A percentile compares a stretch with the other conserved stretches of the same genome.
Conservation (phyloP, 1,140 invertebrate species). For the Lepidostoma basale region DNA sequence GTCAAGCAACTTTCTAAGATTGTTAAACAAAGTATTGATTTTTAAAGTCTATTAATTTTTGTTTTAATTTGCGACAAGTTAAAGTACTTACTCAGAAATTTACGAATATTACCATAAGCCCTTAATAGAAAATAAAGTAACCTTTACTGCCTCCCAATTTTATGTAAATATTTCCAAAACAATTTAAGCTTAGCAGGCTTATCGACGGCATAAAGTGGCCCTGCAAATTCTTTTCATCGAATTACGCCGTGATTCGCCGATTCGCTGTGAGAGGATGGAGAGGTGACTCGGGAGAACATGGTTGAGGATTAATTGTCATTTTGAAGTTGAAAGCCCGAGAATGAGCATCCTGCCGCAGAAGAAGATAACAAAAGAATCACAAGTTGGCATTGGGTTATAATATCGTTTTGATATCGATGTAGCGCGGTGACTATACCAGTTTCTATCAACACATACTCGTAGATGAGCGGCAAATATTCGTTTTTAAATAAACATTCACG, state of each 20-base stretch:
- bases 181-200: slow-evolving; percentile 10
- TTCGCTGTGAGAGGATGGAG: background rate
- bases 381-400: background rate
- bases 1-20: too few species aligned
- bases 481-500: too few species aligned
- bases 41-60: too few species aligned
- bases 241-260: slow-evolving; percentile 2
- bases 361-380: too few species aligned
- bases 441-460: too few species aligned
- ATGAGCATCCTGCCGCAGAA: too few species aligned
- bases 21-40: background rate
- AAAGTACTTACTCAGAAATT: background rate
- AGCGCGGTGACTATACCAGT: too few species aligned
- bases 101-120: slow-evolving; percentile 13
- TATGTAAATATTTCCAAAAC: slow-evolving; percentile 12
- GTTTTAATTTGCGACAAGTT: background rate
- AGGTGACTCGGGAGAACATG: background rate
- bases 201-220: background rate
- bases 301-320: background rate
- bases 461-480: too few species aligned
- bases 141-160: background rate
- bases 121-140: slow-evolving; percentile 6
- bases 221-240: background rate
- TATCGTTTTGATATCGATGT: too few species aligned
- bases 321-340: too few species aligned